Conservation (phyloP, 1,140 invertebrate species). For the Halotydeus destructor region DNA sequence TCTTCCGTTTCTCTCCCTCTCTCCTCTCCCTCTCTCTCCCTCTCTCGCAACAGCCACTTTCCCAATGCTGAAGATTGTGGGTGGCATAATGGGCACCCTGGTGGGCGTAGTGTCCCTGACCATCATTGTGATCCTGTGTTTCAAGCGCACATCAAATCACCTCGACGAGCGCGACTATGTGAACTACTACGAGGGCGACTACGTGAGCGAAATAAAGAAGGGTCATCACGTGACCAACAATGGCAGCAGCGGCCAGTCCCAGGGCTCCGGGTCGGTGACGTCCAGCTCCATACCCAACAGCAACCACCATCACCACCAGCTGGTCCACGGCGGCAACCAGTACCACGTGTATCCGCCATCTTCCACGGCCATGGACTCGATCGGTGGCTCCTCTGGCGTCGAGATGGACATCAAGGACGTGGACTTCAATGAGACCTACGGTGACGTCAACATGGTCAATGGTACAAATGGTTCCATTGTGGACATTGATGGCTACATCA, state of each 20-base stretch:
- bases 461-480: too few species aligned
- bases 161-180: neutral
- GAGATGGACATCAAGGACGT: too few species aligned
- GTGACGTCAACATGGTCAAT: too few species aligned
- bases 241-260: neutral
- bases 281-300: too few species aligned
- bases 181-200: neutral
- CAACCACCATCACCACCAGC: too few species aligned
- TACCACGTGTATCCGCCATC: too few species aligned
- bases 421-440: too few species aligned
- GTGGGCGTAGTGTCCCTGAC: conserved; percentile 39
- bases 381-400: too few species aligned
- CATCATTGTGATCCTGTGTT: conserved; percentile 39
- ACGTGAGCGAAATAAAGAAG: neutral
- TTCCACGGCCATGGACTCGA: too few species aligned
- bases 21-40: neutral
- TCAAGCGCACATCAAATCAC: conserved; percentile 26
- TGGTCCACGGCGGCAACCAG: too few species aligned
- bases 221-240: neutral
- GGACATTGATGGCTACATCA: too few species aligned
- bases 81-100: conserved; percentile 39
- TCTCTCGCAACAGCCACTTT: conserved; percentile 31
- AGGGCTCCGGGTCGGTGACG: neutral
- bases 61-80: conserved; percentile 38
- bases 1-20: neutral